A percentile compares a stretch with the other conserved stretches of the same genome.
phyloP scores from a whole-genome alignment of 2,113 vertebrate species.

The Rattus norvegicus region GRCr8 NC_086021.1:84230501-84231000 shows the following conservation, averaged over 20 bases:
- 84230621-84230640: neutral
- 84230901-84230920: neutral
- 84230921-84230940: no score
- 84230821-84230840: neutral
- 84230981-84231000: no score
- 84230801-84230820: neutral
- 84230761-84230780: neutral
- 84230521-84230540: neutral
- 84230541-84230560: neutral
- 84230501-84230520: neutral
- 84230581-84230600: conserved; percentile 2
- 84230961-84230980: no score
- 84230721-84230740: neutral
- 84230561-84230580: neutral
- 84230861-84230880: neutral
- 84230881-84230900: neutral
- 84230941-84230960: no score
- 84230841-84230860: conserved; percentile 1
- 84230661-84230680: conserved; percentile 3
- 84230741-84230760: neutral
- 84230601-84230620: neutral
- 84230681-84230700: neutral
- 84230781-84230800: neutral
- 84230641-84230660: neutral
- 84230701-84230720: neutral